Evolutionary conservation across 1,140 invertebrate genomes (phyloP), one percentile per base, ranked within the genome.

Genomic region (Schlechtendalia chinensis): DNA sequence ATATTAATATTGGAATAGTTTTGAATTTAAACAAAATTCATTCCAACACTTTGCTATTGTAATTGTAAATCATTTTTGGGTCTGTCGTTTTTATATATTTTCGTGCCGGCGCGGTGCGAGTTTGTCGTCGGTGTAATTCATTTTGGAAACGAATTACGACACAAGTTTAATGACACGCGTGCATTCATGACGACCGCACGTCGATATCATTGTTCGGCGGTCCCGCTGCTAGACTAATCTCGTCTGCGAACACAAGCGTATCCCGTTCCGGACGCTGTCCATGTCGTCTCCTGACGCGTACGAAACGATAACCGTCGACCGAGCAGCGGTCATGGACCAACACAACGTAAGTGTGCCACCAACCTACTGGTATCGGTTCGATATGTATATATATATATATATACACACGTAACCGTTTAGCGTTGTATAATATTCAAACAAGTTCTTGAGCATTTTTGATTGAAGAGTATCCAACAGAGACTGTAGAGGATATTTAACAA

Each of bases 11-110:
- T 39, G 32, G 3, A 39, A 39, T 39, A 39, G 50, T 69, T 69
- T 69, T 69, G 67, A 69, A 69, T 69, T 69, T 22, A 69, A 12
- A 17, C 12, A n/a, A 19, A 67, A n/a, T n/a, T n/a, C n/a, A n/a
- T n/a, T n/a, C n/a, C n/a, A 14, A 22, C 32, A 22, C 10, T 69
- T 14, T 39, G 11, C 22, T 10, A 22, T 65, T 14, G 32, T 6
- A 11, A 2, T 19, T 11, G 1, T 24, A 69, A 50, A 17, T 69
- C 24, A 10, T 17, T 5, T 50, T 47, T 27, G 11, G 19, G n/a
- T n/a, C n/a, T 12, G 22, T 29, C 50, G 14, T 67, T 67, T 32
- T 14, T 67, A 45, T 45, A 50, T 10, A 45, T 67, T 39, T 11
- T 39, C 29, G 39, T 45, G 27, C 16, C 10, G 12, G 67, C 6